These are phyloP conservation scores for Amphimedon queenslandica DNA, from an alignment of 37 sponge, comb jelly and placozoan genomes.

Conservation along the genomic window DNA sequence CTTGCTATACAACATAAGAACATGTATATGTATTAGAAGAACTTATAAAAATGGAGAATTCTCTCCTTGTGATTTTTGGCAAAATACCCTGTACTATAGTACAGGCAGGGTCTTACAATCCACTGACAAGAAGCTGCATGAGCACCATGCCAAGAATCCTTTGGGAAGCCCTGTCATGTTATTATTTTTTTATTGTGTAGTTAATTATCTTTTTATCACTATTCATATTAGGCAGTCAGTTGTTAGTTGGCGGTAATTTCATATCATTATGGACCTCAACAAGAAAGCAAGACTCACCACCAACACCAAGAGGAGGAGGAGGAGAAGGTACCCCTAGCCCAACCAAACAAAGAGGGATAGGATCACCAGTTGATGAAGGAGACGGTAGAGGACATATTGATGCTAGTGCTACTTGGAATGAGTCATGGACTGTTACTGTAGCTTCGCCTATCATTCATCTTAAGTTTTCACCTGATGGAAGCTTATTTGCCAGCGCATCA, in stretches of 20 bases:
- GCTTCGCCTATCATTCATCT: conserved; percentile 34
- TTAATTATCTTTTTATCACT: background rate
- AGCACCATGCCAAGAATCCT: too few relatives aligned
- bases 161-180: too few relatives aligned
- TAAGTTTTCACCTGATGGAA: conserved; percentile 64
- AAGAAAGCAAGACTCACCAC: conserved; percentile 3
- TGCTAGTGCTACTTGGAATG: conserved; percentile 21
- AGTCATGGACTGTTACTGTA: conserved; percentile 45
- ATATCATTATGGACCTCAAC: conserved; percentile 41
- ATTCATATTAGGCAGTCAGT: conserved; percentile 9
- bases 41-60: too few relatives aligned
- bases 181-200: background rate
- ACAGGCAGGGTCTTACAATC: too few relatives aligned
- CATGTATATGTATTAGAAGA: too few relatives aligned
- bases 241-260: conserved; percentile 48
- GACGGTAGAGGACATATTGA: background rate
- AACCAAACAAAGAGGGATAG: too few relatives aligned
- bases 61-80: too few relatives aligned
- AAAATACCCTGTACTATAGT: too few relatives aligned
- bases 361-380: background rate
- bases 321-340: background rate
- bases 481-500: conserved; percentile 73
- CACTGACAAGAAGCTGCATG: too few relatives aligned
- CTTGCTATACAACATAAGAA: too few relatives aligned
- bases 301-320: background rate